Evolutionary conservation across 2,888 invertebrate species (phyloP), one percentile per base, ranked within the genome.

Genomic region (Zygothrica quintamaculata): DNA sequence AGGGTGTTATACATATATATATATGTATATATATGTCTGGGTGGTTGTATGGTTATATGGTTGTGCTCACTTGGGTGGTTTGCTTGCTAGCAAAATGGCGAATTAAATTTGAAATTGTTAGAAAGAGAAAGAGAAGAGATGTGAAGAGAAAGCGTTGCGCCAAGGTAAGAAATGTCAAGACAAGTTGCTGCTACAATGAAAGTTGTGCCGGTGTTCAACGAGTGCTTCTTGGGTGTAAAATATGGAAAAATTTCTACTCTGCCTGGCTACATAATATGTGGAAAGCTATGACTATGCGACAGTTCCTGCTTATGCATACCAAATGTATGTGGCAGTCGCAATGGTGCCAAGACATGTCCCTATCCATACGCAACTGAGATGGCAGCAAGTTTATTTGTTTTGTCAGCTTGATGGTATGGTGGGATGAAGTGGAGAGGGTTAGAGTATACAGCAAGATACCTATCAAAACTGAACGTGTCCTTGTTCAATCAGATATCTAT

Each of bases 61-160:
- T 50, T 68, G 50, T 74, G 65, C 58, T 71, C 65, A 56, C 61
- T 55, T 71, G 71, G 71, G 72, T 66, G 78, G 66, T 55, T 64
- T 59, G 68, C 50, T 43, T 59, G 58, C 58, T 52, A 52, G 29
- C 74, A 80, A 80, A 80, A 86, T 81, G 81, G 82, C 87, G 87
- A 82, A 82, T 87, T 82, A 87, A 82, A 87, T 82, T 82, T 87
- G 78, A 82, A 87, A 84, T 87, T 81, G 82, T 75, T 44, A 48
- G 48, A 39, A 31, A 39, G 26, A 16, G 37, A 47, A 34, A 9
- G 13, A 33, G 34, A 47, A 44, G 11, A 36, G 29, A 8, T 25
- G n/a, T 9, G 13, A 33, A 33, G 53, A 44, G 11, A 36, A 29
- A 8, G 31, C n/a, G 40, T 18, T 43, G 43, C 7, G 42, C 9